These are phyloP conservation scores for Belonocnema kinseyi DNA, from an alignment of 1,140 invertebrate genomes.

Conservation along the genomic window DNA sequence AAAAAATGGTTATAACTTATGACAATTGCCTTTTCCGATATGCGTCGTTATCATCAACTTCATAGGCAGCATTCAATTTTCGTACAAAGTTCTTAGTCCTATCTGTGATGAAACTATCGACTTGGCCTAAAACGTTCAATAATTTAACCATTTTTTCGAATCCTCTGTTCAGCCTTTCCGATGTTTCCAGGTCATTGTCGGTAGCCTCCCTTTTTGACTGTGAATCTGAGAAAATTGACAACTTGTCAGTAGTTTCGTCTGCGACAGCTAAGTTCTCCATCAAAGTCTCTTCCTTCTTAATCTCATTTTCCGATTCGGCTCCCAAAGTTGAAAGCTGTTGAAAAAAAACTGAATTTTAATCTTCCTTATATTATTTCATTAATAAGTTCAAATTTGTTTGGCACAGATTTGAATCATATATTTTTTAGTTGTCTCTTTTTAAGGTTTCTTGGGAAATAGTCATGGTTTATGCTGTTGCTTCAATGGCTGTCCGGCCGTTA, in stretches of 20 bases:
- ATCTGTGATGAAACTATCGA: slow-evolving; percentile 63
- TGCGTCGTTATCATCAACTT: slow-evolving; percentile 47
- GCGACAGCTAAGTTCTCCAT: not conserved
- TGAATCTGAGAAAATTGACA: not conserved
- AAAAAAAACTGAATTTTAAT: not conserved
- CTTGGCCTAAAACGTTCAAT: slow-evolving; percentile 62
- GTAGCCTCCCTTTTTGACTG: too few relatives aligned
- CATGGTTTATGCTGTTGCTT: too few relatives aligned
- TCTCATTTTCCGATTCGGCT: not conserved
- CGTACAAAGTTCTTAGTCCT: slow-evolving; percentile 58
- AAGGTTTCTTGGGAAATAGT: too few relatives aligned
- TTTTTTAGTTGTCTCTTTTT: not conserved
- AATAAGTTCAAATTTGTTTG: too few relatives aligned
- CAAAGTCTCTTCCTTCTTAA: slow-evolving; percentile 18
- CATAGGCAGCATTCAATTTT: slow-evolving; percentile 60
- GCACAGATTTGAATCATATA: too few relatives aligned
- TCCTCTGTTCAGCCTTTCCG: slow-evolving; percentile 54
- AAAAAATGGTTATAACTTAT: slow-evolving; percentile 5
- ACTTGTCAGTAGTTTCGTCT: not conserved
- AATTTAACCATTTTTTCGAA: slow-evolving; percentile 65
- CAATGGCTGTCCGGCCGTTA: too few relatives aligned
- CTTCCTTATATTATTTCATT: too few relatives aligned
- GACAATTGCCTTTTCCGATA: slow-evolving; percentile 32
- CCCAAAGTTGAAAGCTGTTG: not conserved
- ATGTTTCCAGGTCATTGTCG: slow-evolving; percentile 35